These are phyloP conservation scores for Oegoconia quadripuncta DNA, from an alignment of 2,888 invertebrate genomes.

Conservation along the genomic window DNA sequence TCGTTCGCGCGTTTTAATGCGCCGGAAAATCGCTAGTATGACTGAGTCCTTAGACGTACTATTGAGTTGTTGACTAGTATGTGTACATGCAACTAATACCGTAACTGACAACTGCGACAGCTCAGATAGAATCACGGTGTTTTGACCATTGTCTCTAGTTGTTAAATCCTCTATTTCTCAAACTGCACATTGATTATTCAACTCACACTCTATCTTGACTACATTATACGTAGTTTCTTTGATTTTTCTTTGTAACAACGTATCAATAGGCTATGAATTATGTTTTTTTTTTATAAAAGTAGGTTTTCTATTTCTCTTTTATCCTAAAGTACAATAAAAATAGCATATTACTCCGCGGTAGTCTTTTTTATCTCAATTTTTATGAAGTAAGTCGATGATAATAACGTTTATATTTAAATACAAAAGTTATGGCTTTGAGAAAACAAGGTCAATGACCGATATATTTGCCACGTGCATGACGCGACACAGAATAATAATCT, in stretches of 20 bases:
- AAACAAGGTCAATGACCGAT: slow-evolving; percentile 33
- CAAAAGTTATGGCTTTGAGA: background rate
- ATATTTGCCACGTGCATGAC: slow-evolving; percentile 33
- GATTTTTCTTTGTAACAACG: no score
- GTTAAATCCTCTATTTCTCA: slow-evolving; percentile 8
- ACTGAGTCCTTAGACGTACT: no score
- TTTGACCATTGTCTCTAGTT: background rate
- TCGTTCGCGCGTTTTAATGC: no score
- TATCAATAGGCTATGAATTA: background rate
- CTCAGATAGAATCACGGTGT: background rate
- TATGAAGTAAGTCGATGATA: slow-evolving; percentile 7
- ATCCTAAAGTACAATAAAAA: slow-evolving; percentile 16
- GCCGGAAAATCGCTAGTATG: no score
- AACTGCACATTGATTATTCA: slow-evolving; percentile 6
- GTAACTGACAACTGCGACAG: no score
- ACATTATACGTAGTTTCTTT: background rate
- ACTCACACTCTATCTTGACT: background rate
- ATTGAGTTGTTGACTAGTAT: no score
- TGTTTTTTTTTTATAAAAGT: slow-evolving; percentile 1
- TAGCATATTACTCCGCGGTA: slow-evolving; percentile 15
- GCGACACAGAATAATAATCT: slow-evolving; percentile 29
- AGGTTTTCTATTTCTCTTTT: background rate
- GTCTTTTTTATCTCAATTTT: slow-evolving; percentile 11
- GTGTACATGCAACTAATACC: no score
- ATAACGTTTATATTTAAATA: slow-evolving; percentile 3